phyloP scores from a whole-genome alignment of 2,888 invertebrate genomes.

The Lasioglossum leucozonium region DNA sequence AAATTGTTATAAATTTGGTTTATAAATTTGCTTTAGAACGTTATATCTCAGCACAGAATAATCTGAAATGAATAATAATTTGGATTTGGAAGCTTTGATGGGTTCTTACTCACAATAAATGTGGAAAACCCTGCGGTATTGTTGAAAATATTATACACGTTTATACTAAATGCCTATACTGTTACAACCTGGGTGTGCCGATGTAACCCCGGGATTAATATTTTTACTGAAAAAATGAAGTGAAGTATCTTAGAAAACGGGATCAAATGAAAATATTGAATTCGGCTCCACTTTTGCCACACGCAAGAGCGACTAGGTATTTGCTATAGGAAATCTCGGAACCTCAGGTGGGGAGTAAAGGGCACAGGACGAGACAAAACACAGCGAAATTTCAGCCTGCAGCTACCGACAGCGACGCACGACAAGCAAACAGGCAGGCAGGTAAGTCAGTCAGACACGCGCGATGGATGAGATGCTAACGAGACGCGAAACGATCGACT shows the following conservation, averaged over 20 bases:
- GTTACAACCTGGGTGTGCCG: no score
- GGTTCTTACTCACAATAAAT: no score
- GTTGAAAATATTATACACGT: no score
- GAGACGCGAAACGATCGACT: conserved; percentile 78
- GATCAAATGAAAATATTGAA: neutral
- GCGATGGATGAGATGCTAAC: conserved; percentile 79
- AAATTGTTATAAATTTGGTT: no score
- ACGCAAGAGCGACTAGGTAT: neutral
- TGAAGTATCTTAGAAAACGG: neutral
- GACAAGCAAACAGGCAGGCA: conserved; percentile 43
- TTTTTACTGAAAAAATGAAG: no score
- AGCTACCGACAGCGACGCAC: conserved; percentile 58
- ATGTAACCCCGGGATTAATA: neutral
- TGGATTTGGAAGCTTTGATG: no score
- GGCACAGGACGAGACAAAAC: conserved; percentile 28
- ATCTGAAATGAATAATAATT: no score
- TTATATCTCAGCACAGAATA: no score
- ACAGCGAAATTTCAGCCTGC: conserved; percentile 69
- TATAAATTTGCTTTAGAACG: no score
- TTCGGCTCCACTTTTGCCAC: neutral
- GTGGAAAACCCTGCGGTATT: no score
- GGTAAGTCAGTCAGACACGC: conserved; percentile 65
- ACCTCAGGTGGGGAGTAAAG: conserved; percentile 55
- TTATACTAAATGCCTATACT: no score
- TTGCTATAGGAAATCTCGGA: conserved; percentile 62